These are phyloP conservation scores for Lithodes maja DNA, from an alignment of 2,888 invertebrate genomes.

Conservation along the genomic window DNA sequence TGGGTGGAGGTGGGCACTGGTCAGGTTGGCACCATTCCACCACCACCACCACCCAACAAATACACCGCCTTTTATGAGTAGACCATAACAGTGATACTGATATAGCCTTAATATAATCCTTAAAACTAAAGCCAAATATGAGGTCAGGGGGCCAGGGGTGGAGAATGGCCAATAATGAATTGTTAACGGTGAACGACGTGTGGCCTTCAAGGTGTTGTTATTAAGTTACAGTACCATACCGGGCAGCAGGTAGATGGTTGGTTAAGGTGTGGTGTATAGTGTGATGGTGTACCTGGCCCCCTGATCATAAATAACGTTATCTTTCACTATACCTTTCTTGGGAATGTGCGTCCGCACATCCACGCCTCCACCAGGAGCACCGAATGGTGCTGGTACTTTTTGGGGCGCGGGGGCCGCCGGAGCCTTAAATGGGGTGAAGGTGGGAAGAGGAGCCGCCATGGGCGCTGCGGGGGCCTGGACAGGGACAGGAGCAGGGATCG, in stretches of 20 bases:
- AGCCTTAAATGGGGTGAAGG: slow-evolving; percentile 59
- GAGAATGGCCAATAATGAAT: not conserved
- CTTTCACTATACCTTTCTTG: slow-evolving; percentile 50
- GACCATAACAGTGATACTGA: no score
- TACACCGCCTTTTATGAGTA: not conserved
- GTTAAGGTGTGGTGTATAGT: no score
- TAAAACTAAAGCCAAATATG: no score
- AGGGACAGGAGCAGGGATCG: slow-evolving; percentile 64
- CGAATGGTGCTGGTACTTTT: slow-evolving; percentile 56
- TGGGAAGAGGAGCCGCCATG: slow-evolving; percentile 68
- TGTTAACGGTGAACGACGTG: not conserved
- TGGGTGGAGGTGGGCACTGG: not conserved
- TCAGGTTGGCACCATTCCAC: not conserved
- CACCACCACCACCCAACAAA: not conserved
- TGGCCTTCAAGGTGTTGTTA: not conserved
- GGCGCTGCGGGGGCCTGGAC: slow-evolving; percentile 64
- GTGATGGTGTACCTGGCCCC: no score
- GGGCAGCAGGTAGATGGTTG: no score
- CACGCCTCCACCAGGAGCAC: slow-evolving; percentile 68
- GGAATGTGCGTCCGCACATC: slow-evolving; percentile 70
- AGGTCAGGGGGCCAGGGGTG: no score
- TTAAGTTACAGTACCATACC: no score
- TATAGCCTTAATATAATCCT: no score
- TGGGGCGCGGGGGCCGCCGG: slow-evolving; percentile 60
- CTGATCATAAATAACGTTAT: not conserved